Evolutionary conservation across 2,113 vertebrate genomes (phyloP).

Genomic region (Epinephelus moara): DNA sequence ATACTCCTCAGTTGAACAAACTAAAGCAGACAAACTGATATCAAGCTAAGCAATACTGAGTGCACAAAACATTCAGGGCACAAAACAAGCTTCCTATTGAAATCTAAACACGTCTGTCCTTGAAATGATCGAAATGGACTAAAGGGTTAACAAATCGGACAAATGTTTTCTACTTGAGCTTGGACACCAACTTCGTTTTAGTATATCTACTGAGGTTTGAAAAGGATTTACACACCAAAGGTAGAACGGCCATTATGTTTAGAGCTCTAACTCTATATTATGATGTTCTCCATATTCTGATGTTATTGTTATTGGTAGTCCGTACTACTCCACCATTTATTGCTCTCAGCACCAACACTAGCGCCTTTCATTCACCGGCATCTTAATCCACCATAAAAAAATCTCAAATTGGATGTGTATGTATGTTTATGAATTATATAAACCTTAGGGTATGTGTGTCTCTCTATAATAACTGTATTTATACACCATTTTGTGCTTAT

Average conservation of each 20-base stretch:
- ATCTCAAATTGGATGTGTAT: too few relatives aligned
- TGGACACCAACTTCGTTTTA: background rate
- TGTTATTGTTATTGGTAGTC: too few relatives aligned
- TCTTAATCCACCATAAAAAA: too few relatives aligned
- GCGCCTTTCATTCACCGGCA: too few relatives aligned
- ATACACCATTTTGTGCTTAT: background rate
- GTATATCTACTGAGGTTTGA: background rate
- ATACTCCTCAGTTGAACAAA: background rate
- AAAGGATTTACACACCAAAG: background rate
- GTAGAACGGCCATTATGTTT: background rate
- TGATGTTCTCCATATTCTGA: too few relatives aligned
- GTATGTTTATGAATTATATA: too few relatives aligned
- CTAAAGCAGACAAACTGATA: background rate
- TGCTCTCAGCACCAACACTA: too few relatives aligned
- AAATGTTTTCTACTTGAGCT: background rate
- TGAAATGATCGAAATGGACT: background rate
- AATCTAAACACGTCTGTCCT: background rate
- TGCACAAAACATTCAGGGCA: background rate
- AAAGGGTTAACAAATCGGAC: background rate
- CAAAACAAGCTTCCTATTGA: background rate
- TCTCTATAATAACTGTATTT: background rate
- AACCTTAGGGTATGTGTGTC: background rate
- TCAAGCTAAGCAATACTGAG: background rate
- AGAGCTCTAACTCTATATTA: background rate
- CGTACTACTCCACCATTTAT: too few relatives aligned